These are phyloP conservation scores for Orthonyx spaldingii DNA, from an alignment of 2,113 vertebrate species.

Conservation along the genomic window DNA sequence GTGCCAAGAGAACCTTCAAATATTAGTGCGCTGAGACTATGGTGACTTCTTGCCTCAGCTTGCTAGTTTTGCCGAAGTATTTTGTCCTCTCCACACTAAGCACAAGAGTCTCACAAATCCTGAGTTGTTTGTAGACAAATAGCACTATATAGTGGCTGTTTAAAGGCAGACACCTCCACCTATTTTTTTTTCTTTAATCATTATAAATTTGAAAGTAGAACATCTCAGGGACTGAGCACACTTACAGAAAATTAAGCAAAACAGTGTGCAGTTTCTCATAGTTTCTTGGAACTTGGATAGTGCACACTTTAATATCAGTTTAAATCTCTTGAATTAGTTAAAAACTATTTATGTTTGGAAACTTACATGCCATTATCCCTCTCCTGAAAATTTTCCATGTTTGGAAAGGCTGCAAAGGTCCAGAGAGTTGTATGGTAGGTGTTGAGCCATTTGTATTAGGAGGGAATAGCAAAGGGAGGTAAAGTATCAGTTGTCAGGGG, in stretches of 20 bases:
- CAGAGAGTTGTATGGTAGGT: not conserved
- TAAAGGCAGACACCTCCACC: not conserved
- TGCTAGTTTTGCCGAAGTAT: not conserved
- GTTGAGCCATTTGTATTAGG: not conserved
- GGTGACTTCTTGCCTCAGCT: not conserved
- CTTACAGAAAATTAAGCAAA: not conserved
- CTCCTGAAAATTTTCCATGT: not conserved
- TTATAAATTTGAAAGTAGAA: not conserved
- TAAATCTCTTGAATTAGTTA: not conserved
- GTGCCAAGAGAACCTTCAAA: not conserved
- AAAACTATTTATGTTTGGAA: not conserved
- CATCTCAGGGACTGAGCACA: not conserved
- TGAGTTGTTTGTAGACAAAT: not conserved
- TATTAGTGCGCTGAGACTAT: not conserved
- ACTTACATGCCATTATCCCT: not conserved
- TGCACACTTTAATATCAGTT: not conserved
- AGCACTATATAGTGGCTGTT: not conserved
- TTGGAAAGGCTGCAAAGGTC: not conserved
- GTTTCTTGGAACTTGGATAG: not conserved
- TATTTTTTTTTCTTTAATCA: not conserved
- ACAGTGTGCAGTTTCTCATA: fast-evolving
- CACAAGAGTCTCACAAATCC: not conserved
- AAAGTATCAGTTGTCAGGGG: not conserved
- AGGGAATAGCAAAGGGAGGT: not conserved
- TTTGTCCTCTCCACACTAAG: not conserved